A percentile compares a stretch with the other conserved stretches of the same genome.
Conservation (phyloP, 2,888 invertebrate species). For the Microdon myrmicae region DNA sequence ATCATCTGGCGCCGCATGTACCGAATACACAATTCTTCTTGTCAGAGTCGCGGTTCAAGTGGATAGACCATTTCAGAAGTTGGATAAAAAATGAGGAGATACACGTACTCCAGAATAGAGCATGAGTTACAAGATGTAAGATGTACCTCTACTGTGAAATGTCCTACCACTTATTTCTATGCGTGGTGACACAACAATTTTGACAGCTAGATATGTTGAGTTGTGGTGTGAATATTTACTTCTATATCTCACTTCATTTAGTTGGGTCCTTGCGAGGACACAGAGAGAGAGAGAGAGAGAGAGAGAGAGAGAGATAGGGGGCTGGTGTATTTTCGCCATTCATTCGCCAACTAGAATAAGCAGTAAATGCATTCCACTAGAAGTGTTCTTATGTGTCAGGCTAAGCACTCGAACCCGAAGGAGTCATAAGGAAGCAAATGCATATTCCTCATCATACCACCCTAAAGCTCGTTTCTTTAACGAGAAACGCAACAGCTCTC, state of each 20-base stretch:
- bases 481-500: constrained; percentile 32
- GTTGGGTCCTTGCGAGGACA: too few species aligned
- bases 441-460: not conserved
- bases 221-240: too few species aligned
- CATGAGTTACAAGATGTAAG: constrained; percentile 27
- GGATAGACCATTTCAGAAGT: too few species aligned
- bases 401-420: constrained; percentile 29
- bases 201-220: constrained; percentile 6
- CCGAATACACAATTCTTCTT: constrained; percentile 26
- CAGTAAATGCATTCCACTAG: constrained; percentile 26
- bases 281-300: too few species aligned
- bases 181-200: constrained; percentile 20
- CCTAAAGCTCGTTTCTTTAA: too few species aligned
- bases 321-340: too few species aligned
- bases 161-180: not conserved
- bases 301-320: too few species aligned
- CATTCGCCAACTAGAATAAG: constrained; percentile 26
- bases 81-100: constrained; percentile 1
- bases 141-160: constrained; percentile 15
- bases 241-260: too few species aligned
- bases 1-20: constrained; percentile 10
- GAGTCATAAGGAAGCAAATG: constrained; percentile 31
- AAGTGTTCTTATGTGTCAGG: constrained; percentile 19
- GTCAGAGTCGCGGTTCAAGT: constrained; percentile 34
- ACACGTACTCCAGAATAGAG: not conserved